Conservation (phyloP, 2,888 invertebrate genomes). For the Zaprionus obscuricornis region DNA sequence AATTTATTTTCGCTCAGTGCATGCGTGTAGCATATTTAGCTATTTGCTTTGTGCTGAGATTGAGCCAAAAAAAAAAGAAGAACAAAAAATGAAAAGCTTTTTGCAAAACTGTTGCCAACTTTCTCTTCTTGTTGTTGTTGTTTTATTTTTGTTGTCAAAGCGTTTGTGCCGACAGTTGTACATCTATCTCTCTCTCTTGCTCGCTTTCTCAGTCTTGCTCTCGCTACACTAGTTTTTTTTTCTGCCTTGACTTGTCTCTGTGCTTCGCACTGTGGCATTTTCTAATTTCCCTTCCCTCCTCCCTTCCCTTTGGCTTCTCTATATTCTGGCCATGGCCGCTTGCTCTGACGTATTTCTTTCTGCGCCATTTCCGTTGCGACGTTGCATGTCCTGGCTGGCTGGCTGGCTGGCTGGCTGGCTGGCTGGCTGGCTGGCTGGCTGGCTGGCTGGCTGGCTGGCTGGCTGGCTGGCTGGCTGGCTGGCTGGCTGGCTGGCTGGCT, state of each 20-base stretch:
- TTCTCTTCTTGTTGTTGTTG: constrained; percentile 12
- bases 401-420: no score
- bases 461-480: not conserved
- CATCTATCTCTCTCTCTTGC: constrained; percentile 18
- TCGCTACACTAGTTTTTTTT: not conserved
- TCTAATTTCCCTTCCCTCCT: constrained; percentile 67
- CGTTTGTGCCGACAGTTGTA: constrained; percentile 22
- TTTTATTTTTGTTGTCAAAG: constrained; percentile 23
- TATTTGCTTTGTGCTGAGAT: constrained; percentile 41
- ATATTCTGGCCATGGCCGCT: no score
- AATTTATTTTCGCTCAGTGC: no score
- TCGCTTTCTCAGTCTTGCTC: not conserved
- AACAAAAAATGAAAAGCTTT: not conserved
- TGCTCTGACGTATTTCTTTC: constrained; percentile 54
- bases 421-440: not conserved
- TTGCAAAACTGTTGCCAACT: constrained; percentile 45
- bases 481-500: not conserved
- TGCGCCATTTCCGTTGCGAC: constrained; percentile 74
- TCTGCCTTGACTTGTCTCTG: not conserved
- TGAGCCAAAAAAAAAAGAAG: constrained; percentile 13
- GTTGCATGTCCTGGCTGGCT: constrained; percentile 51
- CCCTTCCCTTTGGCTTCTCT: no score
- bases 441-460: not conserved
- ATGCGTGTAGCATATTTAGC: constrained; percentile 54
- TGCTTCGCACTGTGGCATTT: constrained; percentile 61